Percentiles rank a stretch among this genome's conserved stretches.
phyloP scores from a whole-genome alignment of 2,797 vertebrate genomes.

The Silurus aristotelis region DNA sequence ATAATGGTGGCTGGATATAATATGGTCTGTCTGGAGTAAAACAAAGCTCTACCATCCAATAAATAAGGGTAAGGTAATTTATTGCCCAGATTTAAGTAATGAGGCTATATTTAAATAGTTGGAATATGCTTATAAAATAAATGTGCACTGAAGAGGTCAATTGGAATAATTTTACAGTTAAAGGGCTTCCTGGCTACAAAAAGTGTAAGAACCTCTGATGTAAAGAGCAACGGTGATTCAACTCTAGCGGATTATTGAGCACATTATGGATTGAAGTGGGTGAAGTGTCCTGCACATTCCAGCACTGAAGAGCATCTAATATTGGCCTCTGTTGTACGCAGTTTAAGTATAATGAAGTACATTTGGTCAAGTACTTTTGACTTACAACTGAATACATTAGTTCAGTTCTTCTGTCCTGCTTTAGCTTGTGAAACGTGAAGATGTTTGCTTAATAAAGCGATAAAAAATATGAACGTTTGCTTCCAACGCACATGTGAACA shows the following conservation, averaged over 20 bases:
- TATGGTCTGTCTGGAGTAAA: background rate
- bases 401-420: background rate
- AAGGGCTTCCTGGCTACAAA: background rate
- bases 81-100: background rate
- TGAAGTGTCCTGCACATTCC: background rate
- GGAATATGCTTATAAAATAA: background rate
- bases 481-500: background rate
- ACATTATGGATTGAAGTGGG: background rate
- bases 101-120: background rate
- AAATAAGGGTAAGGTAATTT: background rate
- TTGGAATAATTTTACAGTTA: background rate
- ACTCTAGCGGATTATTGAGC: background rate
- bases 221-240: background rate
- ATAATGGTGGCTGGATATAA: background rate
- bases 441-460: background rate
- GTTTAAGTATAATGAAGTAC: background rate
- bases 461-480: conserved; percentile 1
- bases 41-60: background rate
- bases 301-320: background rate
- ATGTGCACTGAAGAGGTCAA: background rate
- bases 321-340: background rate
- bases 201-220: background rate
- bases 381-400: background rate
- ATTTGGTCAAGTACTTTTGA: conserved; percentile 6
- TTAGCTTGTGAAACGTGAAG: background rate